Conservation (phyloP, 2,113 vertebrate genomes). For the Gavia stellata region DNA sequence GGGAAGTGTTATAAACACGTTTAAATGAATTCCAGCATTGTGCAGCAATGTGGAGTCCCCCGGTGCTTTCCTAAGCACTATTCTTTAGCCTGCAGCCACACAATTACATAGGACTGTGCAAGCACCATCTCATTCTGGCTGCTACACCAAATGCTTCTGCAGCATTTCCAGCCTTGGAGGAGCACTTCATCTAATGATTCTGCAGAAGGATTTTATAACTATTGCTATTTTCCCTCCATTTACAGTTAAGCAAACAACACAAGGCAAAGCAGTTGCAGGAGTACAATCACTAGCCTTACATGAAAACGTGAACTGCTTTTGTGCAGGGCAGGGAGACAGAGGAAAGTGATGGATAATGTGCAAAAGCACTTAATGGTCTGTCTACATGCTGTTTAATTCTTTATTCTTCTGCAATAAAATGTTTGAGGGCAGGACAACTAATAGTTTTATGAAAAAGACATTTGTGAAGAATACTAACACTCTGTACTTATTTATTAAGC, state of each 20-base stretch:
- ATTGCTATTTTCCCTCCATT: background rate
- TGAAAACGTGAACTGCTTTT: background rate
- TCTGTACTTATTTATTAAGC: background rate
- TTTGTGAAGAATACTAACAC: background rate
- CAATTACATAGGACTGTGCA: background rate
- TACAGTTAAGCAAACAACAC: background rate
- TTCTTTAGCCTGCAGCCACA: background rate
- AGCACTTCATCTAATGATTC: background rate
- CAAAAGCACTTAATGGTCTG: background rate
- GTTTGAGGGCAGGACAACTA: background rate
- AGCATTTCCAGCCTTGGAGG: background rate
- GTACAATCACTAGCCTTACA: background rate
- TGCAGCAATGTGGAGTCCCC: background rate
- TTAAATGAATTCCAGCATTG: background rate
- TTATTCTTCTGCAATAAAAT: background rate
- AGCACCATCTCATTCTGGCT: background rate
- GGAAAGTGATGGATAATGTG: background rate
- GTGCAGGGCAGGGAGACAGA: background rate
- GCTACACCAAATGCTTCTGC: background rate
- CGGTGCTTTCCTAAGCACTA: background rate
- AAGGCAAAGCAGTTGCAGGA: background rate
- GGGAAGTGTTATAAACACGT: background rate
- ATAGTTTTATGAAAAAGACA: background rate
- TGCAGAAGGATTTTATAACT: background rate
- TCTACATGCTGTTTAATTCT: background rate